Base-by-base conservation (phyloP, 2,113 vertebrate genomes). In the Drymodes brunneopygia region DNA sequence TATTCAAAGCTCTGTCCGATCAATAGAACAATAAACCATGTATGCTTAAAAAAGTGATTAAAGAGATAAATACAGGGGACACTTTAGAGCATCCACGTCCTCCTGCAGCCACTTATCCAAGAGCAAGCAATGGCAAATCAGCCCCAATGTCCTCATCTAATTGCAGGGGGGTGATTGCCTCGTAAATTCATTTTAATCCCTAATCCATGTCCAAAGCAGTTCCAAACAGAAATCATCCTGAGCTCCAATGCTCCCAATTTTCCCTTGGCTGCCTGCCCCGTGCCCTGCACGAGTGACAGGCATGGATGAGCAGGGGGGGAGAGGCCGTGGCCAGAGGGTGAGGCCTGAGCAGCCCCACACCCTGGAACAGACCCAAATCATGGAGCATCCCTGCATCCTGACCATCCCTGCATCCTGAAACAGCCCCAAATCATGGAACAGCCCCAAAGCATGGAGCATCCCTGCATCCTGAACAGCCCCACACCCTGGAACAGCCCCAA, bases 11-110 rank as follows among this genome's bases (percentile, higher is more conserved):
- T 95, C 87, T 91, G 83, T 51, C 85, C 86, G 88, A 96, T 97
- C 96, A 92, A 97, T 97, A 95, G 56, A 81, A 95, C 88, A 96
- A 94, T 97, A 97, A 96, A 96, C 40, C 88, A 91, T 50, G 86
- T 77, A 89, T 83, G 86, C 79, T 95, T 93, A 16, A 95, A 97
- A 95, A 96, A 94, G 80, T 1, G 75, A 97, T 97, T 97, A 77
- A 94, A 74, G 95, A 86, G 90, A 97, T 94, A 96, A 97, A 96
- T 95, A 94, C 45, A 73, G 23, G 56, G 88, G 84, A 35, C 74
- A 66, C 24, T 64, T 70, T 22, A 12, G 83, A 82, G 92, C 74
- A 83, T 54, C 35, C 40, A n/a, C 0, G 6, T 79, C 58, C 48
- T 87, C 57, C 92, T 66, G 66, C 75, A 80, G 67, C 65, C 81